phyloP scores from a whole-genome alignment of 2,797 vertebrate species.

The Cirrhinus molitorella region DNA sequence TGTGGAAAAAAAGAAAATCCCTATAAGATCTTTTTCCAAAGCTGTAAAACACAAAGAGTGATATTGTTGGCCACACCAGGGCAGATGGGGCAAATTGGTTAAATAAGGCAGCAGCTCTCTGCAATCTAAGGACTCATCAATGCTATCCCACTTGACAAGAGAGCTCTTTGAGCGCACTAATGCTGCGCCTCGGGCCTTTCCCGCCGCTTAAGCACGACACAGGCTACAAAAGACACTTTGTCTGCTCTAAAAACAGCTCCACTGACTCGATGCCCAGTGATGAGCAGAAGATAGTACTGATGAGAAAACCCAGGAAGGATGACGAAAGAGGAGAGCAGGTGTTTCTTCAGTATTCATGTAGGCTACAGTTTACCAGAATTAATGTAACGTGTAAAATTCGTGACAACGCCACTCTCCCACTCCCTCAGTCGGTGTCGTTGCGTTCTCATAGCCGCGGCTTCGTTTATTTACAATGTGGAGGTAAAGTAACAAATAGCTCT shows the following conservation, averaged over 20 bases:
- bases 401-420: not conserved
- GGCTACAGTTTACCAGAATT: not conserved
- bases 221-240: conserved; percentile 63
- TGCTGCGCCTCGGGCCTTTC: conserved; percentile 56
- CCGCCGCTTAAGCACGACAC: conserved; percentile 50
- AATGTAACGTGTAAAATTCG: not conserved
- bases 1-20: conserved; percentile 1
- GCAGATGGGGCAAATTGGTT: conserved; percentile 49
- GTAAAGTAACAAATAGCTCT: not conserved
- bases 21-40: conserved; percentile 45
- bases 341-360: conserved; percentile 20
- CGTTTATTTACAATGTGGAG: not conserved
- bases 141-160: conserved; percentile 59
- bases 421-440: not conserved
- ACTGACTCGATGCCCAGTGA: conserved; percentile 50
- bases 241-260: conserved; percentile 55
- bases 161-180: conserved; percentile 57
- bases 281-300: conserved; percentile 50
- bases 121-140: conserved; percentile 61
- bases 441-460: not conserved
- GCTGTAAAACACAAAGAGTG: conserved; percentile 55
- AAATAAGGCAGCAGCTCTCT: conserved; percentile 53
- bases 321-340: conserved; percentile 31
- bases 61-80: conserved; percentile 54
- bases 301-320: conserved; percentile 42